Base-by-base conservation (phyloP, 2,888 invertebrate species). In the Patella caerulea region DNA sequence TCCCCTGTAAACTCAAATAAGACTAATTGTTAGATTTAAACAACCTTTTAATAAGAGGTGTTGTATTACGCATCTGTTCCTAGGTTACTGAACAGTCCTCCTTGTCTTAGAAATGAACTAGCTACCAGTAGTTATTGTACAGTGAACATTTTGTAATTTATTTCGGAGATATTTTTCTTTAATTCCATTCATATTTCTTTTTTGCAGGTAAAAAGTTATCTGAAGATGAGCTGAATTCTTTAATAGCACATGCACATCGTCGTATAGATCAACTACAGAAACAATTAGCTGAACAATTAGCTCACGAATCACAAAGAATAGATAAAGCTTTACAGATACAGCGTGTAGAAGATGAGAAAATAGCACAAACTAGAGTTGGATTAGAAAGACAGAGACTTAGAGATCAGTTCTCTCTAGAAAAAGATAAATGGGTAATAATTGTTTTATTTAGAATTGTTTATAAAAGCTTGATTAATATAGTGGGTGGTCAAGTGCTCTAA, bases 171-270 rank as follows among this genome's bases (percentile, higher is more conserved):
- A 9, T 45, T 45, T 45, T 45, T 45, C 9, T 45, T 45, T 45
- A 45, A 45, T 45, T 45, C 45, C 45, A 45, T 45, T 45, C 45
- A 45, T 45, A 45, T 45, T 45, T 45, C 45, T 45, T 45, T 73
- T 55, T 70, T 81, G 12, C 78, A 90, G 90, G 88, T 65, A 86
- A 86, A 65, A 93, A 94, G 73, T 90, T 94, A 88, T 91, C 93
- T 83, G 93, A 94, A 87, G 93, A 94, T 14, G 95, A 96, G 83
- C 92, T 96, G 84, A 96, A 96, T 92, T 92, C 96, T 56, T 94
- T 96, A 88, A 94, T 96, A 45, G 93, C 95, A 59, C 95, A 96
- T 88, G 95, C 96, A 73, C 96, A 95, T 88, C 93, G 95, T 59
- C 94, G 95, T 89, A 94, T 96, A 5, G 93, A 95, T 78, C 95